Evolutionary conservation across 2,113 vertebrate species (phyloP), one percentile per base, ranked within the genome.

Genomic region (Chelonoidis abingdonii): DNA sequence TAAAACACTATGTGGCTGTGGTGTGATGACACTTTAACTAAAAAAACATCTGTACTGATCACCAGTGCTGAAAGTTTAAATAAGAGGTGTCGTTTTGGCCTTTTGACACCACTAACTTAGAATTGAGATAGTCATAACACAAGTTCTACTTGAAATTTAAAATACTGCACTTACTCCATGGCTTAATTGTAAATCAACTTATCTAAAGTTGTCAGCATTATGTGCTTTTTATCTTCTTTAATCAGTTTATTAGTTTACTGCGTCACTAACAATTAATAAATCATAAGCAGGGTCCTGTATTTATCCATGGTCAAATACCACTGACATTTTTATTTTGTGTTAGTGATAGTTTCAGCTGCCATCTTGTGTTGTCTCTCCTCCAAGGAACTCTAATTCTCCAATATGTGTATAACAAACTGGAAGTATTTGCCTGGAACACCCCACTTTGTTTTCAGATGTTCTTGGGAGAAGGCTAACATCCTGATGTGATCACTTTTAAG

Each of bases 11-110:
- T 10, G 8, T 62, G 21, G 54, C 17, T 56, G 35, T 35, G 54
- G 8, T 5, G 83, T 29, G 56, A 21, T 27, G 19, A 38, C 44
- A 59, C 11, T 0, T 69, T 0, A 89, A 56, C 10, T 69, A 0
- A 16, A 53, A n/a, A 31, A 80, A 21, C 10, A 85, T 90, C 29
- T 85, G 29, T 79, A 81, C 22, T 57, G 88, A 22, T 76, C 72
- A 76, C 24, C 25, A 25, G 13, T 78, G 41, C 25, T 78, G 75
- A 29, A 47, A 78, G 44, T 27, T 44, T 47, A 78, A 44, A 44
- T 78, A 6, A 41, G 24, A 25, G n/a, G 21, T 76, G 13, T 76
- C 25, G 21, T 44, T 76, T 76, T 76, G 72, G 72, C 41, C 38
- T 44, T 76, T 76, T 76, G 25, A 78, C 25, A 27, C 75, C 25